Evolutionary conservation across 2,888 invertebrate genomes (phyloP).

Genomic region (Tenthredo scrophulariae): DNA sequence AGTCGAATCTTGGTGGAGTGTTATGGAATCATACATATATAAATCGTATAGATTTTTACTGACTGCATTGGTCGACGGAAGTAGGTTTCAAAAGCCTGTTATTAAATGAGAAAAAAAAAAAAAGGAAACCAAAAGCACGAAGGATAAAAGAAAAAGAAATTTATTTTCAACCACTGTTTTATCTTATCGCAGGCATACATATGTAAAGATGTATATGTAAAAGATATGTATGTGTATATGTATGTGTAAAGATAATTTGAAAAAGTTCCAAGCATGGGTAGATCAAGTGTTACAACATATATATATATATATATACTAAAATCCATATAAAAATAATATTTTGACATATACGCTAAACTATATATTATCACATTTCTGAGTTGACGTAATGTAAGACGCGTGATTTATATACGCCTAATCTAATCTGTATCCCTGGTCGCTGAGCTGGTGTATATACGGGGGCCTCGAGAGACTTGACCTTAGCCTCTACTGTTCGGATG

Average conservation of each 20-base stretch:
- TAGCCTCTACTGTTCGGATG: constrained; percentile 25
- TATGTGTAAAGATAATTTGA: not conserved
- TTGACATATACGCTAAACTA: not conserved
- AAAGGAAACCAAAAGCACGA: not conserved
- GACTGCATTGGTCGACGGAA: not conserved
- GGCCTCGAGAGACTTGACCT: constrained; percentile 41
- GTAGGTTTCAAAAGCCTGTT: not conserved
- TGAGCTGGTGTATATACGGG: not conserved
- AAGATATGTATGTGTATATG: not conserved
- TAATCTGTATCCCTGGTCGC: constrained; percentile 25
- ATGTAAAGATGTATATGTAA: not conserved
- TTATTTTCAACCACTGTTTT: not conserved
- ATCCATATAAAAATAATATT: not conserved
- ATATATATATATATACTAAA: not conserved
- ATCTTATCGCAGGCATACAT: not conserved
- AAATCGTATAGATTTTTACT: not conserved
- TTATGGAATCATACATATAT: too few relatives aligned
- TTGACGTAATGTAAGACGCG: not conserved
- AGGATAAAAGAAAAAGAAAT: not conserved
- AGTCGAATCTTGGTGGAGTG: too few relatives aligned
- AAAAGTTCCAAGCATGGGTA: not conserved
- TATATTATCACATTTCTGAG: not conserved
- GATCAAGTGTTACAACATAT: not conserved
- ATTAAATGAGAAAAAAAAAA: not conserved
- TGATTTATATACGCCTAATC: constrained; percentile 36